These are phyloP conservation scores for Erythrocebus patas DNA, from an alignment of 2,113 vertebrate species.

Conservation along the genomic window DNA sequence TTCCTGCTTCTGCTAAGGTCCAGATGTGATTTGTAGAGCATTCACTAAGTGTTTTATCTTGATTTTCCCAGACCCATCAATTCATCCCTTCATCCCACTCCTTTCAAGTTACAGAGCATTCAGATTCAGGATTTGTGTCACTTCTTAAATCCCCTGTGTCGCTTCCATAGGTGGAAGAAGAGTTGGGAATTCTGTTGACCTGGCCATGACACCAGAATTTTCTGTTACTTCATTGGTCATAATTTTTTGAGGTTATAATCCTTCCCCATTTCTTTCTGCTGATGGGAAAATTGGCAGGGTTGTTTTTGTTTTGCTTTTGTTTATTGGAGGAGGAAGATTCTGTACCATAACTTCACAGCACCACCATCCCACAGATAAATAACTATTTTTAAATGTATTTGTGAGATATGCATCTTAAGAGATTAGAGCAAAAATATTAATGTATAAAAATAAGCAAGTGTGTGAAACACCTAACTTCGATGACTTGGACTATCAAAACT, in stretches of 20 bases:
- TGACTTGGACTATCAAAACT: not conserved
- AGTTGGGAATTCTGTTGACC: not conserved
- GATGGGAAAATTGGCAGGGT: not conserved
- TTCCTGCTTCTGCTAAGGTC: not conserved
- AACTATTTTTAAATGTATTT: not conserved
- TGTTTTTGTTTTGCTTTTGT: not conserved
- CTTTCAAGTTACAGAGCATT: not conserved
- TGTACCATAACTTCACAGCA: not conserved
- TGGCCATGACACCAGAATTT: not conserved
- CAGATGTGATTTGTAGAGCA: slow-evolving; percentile 37
- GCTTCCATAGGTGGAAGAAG: not conserved
- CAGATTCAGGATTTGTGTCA: not conserved
- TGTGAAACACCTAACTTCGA: not conserved
- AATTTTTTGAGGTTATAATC: not conserved
- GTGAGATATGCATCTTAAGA: not conserved
- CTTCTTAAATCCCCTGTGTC: not conserved
- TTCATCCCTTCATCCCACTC: not conserved
- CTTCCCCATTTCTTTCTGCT: not conserved
- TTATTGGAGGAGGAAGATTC: not conserved
- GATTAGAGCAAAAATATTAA: not conserved
- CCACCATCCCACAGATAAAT: not conserved
- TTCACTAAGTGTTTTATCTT: slow-evolving; percentile 11
- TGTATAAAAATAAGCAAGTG: not conserved
- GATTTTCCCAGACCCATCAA: slow-evolving; percentile 20
- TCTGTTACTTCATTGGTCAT: not conserved